A percentile compares a stretch with the other conserved stretches of the same genome.
Evolutionary conservation across 2,113 vertebrate genomes (phyloP).

Genomic region (Pelobates fuscus): DNA sequence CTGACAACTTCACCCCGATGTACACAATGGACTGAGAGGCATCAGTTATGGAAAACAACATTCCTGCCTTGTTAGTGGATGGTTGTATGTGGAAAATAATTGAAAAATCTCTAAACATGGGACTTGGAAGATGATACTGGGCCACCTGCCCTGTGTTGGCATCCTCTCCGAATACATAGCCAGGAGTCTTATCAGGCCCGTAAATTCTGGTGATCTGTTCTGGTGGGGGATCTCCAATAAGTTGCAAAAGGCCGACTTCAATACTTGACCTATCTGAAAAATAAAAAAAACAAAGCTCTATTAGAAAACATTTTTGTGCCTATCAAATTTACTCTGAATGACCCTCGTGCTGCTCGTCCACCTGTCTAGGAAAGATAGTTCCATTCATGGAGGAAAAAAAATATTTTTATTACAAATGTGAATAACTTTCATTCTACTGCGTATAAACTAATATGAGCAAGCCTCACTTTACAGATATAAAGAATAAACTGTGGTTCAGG

Average conservation of each 20-base stretch:
- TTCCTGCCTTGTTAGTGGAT: constrained; percentile 64
- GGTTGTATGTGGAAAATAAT: constrained; percentile 83
- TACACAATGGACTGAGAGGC: constrained; percentile 76
- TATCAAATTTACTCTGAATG: background rate
- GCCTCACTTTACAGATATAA: too few relatives aligned
- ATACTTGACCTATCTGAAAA: constrained; percentile 64
- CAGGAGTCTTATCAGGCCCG: constrained; percentile 68
- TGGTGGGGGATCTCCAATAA: constrained; percentile 83
- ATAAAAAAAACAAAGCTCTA: constrained; percentile 49
- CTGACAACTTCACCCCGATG: constrained; percentile 82
- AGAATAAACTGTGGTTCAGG: too few relatives aligned
- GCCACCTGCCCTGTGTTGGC: constrained; percentile 83
- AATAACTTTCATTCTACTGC: too few relatives aligned
- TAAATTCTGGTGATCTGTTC: constrained; percentile 70
- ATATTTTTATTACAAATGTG: too few relatives aligned
- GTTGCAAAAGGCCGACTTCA: constrained; percentile 81
- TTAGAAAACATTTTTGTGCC: background rate
- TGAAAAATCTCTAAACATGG: constrained; percentile 86
- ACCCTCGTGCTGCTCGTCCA: too few relatives aligned
- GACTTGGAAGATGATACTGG: constrained; percentile 75
- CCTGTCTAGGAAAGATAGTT: too few relatives aligned
- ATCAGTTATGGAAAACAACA: constrained; percentile 87
- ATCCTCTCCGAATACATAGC: constrained; percentile 75
- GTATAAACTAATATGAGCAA: too few relatives aligned
- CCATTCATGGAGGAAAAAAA: too few relatives aligned